phyloP scores from a whole-genome alignment of 2,888 invertebrate genomes.

The Aethes cnicana region DNA sequence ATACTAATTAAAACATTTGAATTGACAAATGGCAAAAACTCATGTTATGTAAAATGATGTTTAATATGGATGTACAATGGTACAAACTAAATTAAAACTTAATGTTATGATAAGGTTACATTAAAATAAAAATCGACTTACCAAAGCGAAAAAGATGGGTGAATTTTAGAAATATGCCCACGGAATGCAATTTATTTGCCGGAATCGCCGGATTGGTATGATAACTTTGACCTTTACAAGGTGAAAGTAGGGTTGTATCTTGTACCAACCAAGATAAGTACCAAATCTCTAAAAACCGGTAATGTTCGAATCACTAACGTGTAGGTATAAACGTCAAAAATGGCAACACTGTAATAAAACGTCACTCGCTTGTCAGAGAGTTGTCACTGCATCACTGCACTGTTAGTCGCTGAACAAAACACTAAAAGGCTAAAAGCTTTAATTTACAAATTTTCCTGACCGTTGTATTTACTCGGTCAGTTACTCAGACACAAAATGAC shows the following conservation, averaged over 20 bases:
- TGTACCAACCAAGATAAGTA: no score
- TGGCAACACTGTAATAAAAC: no score
- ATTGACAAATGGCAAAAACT: constrained; percentile 6
- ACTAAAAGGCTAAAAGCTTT: no score
- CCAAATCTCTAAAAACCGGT: constrained; percentile 4
- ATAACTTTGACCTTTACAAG: constrained; percentile 72
- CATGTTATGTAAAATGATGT: constrained; percentile 23
- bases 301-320: no score
- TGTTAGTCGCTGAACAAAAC: no score
- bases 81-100: background rate
- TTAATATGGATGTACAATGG: background rate
- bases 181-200: constrained; percentile 30
- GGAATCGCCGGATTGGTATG: constrained; percentile 33
- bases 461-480: no score
- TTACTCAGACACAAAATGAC: constrained; percentile 45
- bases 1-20: constrained; percentile 25
- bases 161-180: constrained; percentile 13
- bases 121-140: constrained; percentile 6
- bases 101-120: background rate
- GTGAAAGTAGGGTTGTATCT: constrained; percentile 65
- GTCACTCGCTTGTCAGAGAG: no score
- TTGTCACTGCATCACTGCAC: no score
- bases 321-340: no score
- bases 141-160: constrained; percentile 3
- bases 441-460: no score